Evolutionary conservation across 2,797 vertebrate species (phyloP).

Genomic region (Erethizon dorsatum): DNA sequence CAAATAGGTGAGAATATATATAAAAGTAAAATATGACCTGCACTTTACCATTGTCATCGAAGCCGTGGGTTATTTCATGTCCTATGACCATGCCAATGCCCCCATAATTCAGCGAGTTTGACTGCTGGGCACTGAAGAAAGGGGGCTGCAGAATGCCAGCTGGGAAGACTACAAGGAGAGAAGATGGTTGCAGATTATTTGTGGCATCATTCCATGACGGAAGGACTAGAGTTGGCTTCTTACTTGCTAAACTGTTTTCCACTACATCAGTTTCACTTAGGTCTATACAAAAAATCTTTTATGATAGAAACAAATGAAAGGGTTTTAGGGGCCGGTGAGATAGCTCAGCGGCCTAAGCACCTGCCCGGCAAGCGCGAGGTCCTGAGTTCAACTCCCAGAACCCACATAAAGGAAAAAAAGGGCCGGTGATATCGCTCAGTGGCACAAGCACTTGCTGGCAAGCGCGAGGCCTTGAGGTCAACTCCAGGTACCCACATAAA

Average conservation of each 20-base stretch:
- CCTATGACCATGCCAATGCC: slow-evolving; percentile 99
- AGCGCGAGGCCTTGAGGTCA: no score
- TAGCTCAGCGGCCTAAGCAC: no score
- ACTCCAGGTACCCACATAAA: no score
- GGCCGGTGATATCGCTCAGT: no score
- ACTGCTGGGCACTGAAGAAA: slow-evolving; percentile 96
- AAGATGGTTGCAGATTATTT: not conserved
- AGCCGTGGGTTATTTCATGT: slow-evolving; percentile 98
- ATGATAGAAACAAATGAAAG: not conserved
- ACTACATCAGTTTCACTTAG: not conserved
- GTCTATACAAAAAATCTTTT: not conserved
- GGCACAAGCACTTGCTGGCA: no score
- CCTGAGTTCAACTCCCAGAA: no score
- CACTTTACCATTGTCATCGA: slow-evolving; percentile 96
- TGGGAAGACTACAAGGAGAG: slow-evolving; percentile 93
- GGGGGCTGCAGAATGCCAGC: slow-evolving; percentile 98
- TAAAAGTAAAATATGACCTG: not conserved
- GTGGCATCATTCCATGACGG: accelerated
- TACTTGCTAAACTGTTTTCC: not conserved
- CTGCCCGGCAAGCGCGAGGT: no score
- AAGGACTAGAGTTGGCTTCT: not conserved
- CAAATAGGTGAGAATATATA: not conserved
- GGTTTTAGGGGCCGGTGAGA: not conserved
- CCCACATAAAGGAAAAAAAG: no score
- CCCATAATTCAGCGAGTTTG: slow-evolving; percentile 96